Evolutionary conservation across 2,888 invertebrate genomes (phyloP).

Genomic region (Crocallis elinguaria): DNA sequence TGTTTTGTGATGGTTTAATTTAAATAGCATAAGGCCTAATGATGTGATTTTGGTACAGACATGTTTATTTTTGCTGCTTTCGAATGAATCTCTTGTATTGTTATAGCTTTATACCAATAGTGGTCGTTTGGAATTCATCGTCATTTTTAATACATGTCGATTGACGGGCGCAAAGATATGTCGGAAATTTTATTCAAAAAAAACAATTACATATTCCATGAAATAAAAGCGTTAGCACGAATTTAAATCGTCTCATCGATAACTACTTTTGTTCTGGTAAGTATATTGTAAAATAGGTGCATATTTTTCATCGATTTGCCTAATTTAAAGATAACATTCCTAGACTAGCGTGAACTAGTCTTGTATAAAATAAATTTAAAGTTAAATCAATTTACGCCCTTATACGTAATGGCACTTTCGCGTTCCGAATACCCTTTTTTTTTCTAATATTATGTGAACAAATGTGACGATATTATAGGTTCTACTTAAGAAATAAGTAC

Average conservation of each 20-base stretch:
- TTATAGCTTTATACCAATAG: too few relatives aligned
- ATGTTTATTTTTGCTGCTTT: conserved; percentile 5
- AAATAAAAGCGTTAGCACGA: too few relatives aligned
- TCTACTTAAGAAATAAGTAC: conserved; percentile 72
- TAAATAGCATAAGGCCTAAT: conserved; percentile 20
- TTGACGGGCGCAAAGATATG: too few relatives aligned
- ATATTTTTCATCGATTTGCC: conserved; percentile 2
- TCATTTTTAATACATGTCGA: too few relatives aligned
- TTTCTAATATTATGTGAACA: conserved; percentile 63
- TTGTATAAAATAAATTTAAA: neutral
- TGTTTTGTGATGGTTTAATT: conserved; percentile 14
- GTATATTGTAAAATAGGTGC: too few relatives aligned
- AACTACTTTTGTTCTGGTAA: too few relatives aligned
- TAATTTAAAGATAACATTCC: conserved; percentile 52
- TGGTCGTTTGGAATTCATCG: too few relatives aligned
- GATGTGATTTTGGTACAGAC: conserved; percentile 15
- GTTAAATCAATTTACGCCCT: neutral
- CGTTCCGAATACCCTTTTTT: conserved; percentile 28
- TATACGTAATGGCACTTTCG: conserved; percentile 10
- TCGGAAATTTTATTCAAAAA: too few relatives aligned
- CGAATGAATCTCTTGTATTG: conserved; percentile 15
- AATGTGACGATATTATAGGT: conserved; percentile 73
- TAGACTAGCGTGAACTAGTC: conserved; percentile 34
- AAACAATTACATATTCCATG: too few relatives aligned
- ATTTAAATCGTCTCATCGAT: too few relatives aligned